Conservation (phyloP, 1,140 invertebrate genomes). For the Ceratosolen solmsi region DNA sequence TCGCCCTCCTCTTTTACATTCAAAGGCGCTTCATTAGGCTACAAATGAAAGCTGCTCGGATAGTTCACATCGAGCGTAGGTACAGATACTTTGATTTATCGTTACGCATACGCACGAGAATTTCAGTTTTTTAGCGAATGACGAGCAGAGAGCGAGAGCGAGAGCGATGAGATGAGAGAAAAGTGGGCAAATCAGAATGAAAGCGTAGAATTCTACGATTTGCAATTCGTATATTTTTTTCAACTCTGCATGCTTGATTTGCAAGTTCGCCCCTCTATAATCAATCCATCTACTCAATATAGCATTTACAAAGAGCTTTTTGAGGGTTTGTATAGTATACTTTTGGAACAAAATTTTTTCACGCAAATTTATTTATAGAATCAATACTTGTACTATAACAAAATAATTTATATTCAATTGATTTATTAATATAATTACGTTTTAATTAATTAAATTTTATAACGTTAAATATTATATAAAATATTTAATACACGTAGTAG, state of each 20-base stretch:
- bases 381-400: not conserved
- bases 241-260: not conserved
- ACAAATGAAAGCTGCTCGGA: conserved; percentile 28
- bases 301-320: not conserved
- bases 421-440: too few species aligned
- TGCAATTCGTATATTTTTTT: not conserved
- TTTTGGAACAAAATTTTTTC: not conserved
- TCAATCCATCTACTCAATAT: not conserved
- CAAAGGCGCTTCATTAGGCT: conserved; percentile 16
- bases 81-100: not conserved
- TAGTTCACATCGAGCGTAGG: not conserved
- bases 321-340: not conserved
- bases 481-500: too few species aligned
- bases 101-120: not conserved
- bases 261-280: not conserved
- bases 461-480: too few species aligned
- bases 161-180: not conserved
- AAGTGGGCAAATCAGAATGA: not conserved
- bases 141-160: not conserved
- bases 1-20: not conserved
- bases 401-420: too few species aligned
- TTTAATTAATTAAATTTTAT: too few species aligned
- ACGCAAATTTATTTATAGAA: not conserved
- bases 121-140: not conserved
- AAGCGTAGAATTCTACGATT: not conserved